These are phyloP conservation scores for Cydia fagiglandana DNA, from an alignment of 1,140 invertebrate genomes.

Conservation along the genomic window DNA sequence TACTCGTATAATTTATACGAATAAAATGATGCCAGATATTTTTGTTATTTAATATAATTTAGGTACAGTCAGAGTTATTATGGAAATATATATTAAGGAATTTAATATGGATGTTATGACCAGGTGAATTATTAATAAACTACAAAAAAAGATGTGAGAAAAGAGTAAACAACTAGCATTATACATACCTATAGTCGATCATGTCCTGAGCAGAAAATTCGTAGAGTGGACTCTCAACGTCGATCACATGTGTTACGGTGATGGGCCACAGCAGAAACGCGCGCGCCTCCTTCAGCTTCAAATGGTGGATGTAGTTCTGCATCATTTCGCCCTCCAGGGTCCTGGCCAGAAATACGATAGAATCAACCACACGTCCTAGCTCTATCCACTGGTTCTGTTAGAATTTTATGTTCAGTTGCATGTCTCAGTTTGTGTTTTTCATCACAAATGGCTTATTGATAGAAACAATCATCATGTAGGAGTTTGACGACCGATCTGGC, in stretches of 20 bases:
- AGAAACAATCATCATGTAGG: conserved; percentile 17
- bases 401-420: background rate
- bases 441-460: conserved; percentile 15
- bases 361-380: background rate
- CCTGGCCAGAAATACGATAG: conserved; percentile 42
- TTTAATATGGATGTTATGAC: no score
- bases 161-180: no score
- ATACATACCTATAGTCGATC: conserved; percentile 79
- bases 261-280: conserved; percentile 83
- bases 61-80: no score
- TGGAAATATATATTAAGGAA: no score
- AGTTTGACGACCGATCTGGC: no score
- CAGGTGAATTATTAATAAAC: no score
- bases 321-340: conserved; percentile 70
- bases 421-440: conserved; percentile 20
- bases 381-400: background rate
- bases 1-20: no score
- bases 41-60: no score
- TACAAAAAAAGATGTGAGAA: no score
- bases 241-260: conserved; percentile 82
- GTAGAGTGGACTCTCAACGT: conserved; percentile 80
- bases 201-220: conserved; percentile 79
- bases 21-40: no score
- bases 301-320: conserved; percentile 69
- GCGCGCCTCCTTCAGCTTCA: conserved; percentile 59